Evolutionary conservation across 2,888 invertebrate species (phyloP), one percentile per base, ranked within the genome.

Genomic region (Odontocolon sp.): DNA sequence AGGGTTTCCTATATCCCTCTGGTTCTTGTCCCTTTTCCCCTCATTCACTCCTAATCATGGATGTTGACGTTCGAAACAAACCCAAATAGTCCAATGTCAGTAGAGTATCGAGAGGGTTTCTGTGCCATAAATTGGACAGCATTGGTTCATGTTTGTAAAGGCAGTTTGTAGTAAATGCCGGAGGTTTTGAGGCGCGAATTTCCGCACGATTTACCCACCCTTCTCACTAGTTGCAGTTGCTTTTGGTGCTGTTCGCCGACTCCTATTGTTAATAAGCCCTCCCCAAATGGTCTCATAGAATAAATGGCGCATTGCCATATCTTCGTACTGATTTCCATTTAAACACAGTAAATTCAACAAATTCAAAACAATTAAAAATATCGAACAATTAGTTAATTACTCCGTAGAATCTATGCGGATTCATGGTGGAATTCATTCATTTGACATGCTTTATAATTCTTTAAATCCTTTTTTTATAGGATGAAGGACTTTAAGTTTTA

Each of bases 211-310:
- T 16, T 1, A 26, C 33, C 31, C 33, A 11, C 18, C 18, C 56
- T 33, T 33, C 28, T 69, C 50, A 50, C 57, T 18, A 38, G 59
- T 59, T 38, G 50, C 47, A 18, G 4, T 21, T 31, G 47, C 28
- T 36, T 59, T 33, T 26, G 36, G 28, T 23, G 23, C 59, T 23
- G 14, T 21, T 18, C 16, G 16, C 9, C 68, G 26, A 57, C 36
- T 38, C 47, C 47, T 59, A 59, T 21, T 59, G 47, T 36, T 47
- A 40, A 69, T 59, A 69, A 50, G 28, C 68, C 28, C 26, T 38
- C 59, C 38, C 14, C 8, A 16, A 0, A 8, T 26, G n/a, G 28
- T 26, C 38, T 69, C 45, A 9, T 9, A 16, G 26, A n/a, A n/a
- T n/a, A n/a, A n/a, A n/a, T n/a, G n/a, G n/a, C 9, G 36, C 36